Conservation (phyloP, 2,797 vertebrate genomes). For the Anguilla pacifica region DNA sequence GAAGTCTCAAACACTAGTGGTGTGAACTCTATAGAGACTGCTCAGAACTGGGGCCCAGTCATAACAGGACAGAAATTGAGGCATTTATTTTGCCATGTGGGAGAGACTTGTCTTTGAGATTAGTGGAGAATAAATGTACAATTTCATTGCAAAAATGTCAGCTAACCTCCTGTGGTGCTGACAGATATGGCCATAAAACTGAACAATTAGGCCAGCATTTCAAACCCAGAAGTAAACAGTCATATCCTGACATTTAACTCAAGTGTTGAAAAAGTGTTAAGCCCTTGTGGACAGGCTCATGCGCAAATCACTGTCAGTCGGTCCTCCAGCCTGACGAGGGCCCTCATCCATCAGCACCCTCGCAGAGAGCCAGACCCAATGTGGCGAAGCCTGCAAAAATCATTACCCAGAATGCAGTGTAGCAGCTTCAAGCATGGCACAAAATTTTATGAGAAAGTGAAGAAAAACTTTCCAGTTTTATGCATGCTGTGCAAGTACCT, state of each 20-base stretch:
- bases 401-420: neutral
- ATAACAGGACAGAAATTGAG: slow-evolving; percentile 13
- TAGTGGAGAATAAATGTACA: slow-evolving; percentile 8
- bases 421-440: neutral
- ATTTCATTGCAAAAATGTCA: slow-evolving; percentile 11
- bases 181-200: neutral
- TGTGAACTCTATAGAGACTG: slow-evolving; percentile 7
- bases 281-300: neutral
- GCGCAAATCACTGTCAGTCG: neutral
- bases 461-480: neutral
- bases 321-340: neutral
- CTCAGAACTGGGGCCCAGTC: slow-evolving; percentile 22
- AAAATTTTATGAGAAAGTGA: neutral
- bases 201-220: neutral
- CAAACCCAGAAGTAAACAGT: neutral
- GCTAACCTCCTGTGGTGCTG: neutral
- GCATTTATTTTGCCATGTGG: slow-evolving; percentile 42
- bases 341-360: neutral
- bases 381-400: neutral
- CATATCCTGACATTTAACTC: neutral
- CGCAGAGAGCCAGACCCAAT: neutral
- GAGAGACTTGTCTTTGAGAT: slow-evolving; percentile 40
- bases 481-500: neutral
- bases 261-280: neutral
- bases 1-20: slow-evolving; percentile 30